Percentiles rank a stretch among this genome's conserved stretches.
Evolutionary conservation across 2,113 vertebrate species (phyloP).

Genomic region (Mormoops blainvillei): DNA sequence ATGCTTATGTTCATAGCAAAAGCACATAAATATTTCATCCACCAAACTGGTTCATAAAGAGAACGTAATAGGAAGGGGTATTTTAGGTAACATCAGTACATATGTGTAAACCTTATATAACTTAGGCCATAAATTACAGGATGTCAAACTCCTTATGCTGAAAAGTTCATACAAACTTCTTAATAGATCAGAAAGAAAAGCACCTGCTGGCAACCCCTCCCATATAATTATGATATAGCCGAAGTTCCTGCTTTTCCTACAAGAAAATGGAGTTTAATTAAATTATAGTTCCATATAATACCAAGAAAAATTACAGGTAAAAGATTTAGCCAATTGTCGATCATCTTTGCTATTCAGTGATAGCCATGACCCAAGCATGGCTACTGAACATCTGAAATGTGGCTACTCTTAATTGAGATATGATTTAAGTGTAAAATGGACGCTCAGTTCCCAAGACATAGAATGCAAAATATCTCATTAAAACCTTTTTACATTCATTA

Average conservation of each 20-base stretch:
- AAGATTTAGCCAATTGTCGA: background rate
- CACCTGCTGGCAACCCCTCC: slow-evolving; percentile 46
- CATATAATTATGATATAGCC: background rate
- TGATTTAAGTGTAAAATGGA: background rate
- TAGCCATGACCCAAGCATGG: background rate
- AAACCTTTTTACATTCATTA: background rate
- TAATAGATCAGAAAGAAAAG: slow-evolving; percentile 68
- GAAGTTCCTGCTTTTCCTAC: background rate
- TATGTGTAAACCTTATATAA: slow-evolving; percentile 61
- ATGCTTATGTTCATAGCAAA: slow-evolving; percentile 60
- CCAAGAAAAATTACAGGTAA: background rate
- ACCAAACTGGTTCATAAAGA: slow-evolving; percentile 67
- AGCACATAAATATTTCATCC: slow-evolving; percentile 67
- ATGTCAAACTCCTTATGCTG: slow-evolving; percentile 35
- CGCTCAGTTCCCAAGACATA: background rate
- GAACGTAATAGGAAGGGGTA: slow-evolving; percentile 59
- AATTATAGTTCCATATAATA: background rate
- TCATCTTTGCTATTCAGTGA: background rate
- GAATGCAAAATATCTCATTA: background rate
- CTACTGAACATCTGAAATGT: background rate
- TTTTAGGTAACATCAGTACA: slow-evolving; percentile 69
- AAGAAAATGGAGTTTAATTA: slow-evolving; percentile 37
- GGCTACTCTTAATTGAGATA: background rate
- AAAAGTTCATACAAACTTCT: slow-evolving; percentile 48
- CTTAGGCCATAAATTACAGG: slow-evolving; percentile 48